Evolutionary conservation across 2,888 invertebrate genomes (phyloP).

Genomic region (Parthenolecanium corni): DNA sequence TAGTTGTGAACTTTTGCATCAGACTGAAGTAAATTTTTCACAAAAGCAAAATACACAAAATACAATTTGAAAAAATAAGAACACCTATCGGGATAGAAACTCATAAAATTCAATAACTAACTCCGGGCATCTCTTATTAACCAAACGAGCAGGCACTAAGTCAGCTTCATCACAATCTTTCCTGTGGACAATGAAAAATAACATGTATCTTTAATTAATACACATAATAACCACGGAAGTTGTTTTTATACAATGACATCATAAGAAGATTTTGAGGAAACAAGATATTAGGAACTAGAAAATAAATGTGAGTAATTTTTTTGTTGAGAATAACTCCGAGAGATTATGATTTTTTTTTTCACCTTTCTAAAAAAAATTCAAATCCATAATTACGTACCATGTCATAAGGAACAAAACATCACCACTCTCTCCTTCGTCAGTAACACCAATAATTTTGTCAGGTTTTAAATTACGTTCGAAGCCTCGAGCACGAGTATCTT

Average conservation of each 20-base stretch:
- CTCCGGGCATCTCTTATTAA: slow-evolving; percentile 84
- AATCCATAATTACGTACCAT: slow-evolving; percentile 45
- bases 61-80: background rate
- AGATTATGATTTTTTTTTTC: no score
- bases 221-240: background rate
- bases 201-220: no score
- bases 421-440: slow-evolving; percentile 66
- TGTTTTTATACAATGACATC: background rate
- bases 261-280: background rate
- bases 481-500: slow-evolving; percentile 42
- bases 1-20: background rate
- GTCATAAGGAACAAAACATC: slow-evolving; percentile 89
- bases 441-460: slow-evolving; percentile 82
- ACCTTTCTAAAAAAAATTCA: no score
- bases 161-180: slow-evolving; percentile 90
- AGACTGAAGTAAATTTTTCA: background rate
- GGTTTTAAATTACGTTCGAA: slow-evolving; percentile 74
- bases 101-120: slow-evolving; percentile 93
- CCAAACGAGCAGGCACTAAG: slow-evolving; percentile 78
- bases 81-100: slow-evolving; percentile 27
- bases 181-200: slow-evolving; percentile 1
- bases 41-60: background rate
- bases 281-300: background rate
- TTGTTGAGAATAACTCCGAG: no score
- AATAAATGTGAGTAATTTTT: background rate